A percentile compares a stretch with the other conserved stretches of the same genome.
Conservation (phyloP, 2,888 invertebrate species). For the Ophonus ardosiacus region DNA sequence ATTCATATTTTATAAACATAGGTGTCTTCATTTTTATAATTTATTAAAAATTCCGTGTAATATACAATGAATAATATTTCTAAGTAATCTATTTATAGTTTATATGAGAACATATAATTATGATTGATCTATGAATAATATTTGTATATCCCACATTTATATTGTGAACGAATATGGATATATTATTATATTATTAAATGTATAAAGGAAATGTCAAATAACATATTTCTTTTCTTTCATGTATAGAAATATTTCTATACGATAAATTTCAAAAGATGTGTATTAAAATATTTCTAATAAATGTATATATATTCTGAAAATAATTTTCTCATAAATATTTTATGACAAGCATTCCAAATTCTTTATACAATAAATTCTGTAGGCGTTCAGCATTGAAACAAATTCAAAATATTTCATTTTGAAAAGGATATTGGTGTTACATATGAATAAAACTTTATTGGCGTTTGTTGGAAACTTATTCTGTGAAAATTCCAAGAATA, state of each 20-base stretch:
- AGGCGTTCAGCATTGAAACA: constrained; percentile 11
- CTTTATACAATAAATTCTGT: background rate
- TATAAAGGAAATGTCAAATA: background rate
- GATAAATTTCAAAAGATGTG: background rate
- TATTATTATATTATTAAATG: background rate
- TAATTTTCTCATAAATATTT: background rate
- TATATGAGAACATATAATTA: background rate
- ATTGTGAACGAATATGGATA: no score
- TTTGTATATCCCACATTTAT: background rate
- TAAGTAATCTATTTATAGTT: background rate
- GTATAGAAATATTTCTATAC: background rate
- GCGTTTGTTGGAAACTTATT: constrained; percentile 18
- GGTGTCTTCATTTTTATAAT: background rate
- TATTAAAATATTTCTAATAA: background rate
- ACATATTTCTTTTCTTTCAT: background rate
- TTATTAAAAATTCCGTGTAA: background rate
- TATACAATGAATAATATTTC: background rate
- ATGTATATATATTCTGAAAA: background rate
- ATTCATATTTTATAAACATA: no score
- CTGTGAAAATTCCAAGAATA: background rate
- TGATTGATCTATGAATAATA: background rate
- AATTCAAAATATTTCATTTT: constrained; percentile 39
- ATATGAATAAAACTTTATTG: constrained; percentile 8
- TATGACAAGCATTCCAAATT: background rate
- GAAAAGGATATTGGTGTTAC: constrained; percentile 19